Evolutionary conservation across 2,113 vertebrate genomes (phyloP).

Genomic region (Bagarius yarrelli): DNA sequence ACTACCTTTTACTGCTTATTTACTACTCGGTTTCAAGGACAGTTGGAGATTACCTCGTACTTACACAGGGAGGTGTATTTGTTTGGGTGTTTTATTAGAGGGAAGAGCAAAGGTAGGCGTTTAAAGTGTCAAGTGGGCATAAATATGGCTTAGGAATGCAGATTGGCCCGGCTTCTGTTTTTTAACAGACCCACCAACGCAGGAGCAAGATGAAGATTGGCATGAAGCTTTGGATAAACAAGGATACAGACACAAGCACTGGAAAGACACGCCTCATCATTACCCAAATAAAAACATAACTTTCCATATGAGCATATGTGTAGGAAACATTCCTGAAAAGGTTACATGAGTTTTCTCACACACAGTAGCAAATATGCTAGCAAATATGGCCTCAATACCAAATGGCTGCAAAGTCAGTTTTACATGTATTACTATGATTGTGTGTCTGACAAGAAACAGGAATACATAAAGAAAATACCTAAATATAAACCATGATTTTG

Average conservation of each 20-base stretch:
- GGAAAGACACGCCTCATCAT: slow-evolving; percentile 21
- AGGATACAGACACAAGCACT: slow-evolving; percentile 60
- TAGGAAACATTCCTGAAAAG: neutral
- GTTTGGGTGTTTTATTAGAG: slow-evolving; percentile 29
- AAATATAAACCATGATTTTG: neutral
- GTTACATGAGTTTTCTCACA: neutral
- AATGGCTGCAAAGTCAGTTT: neutral
- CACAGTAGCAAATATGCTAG: neutral
- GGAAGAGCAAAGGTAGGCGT: slow-evolving; percentile 15
- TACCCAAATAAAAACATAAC: neutral
- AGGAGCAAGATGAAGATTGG: slow-evolving; percentile 8
- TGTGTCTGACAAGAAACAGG: neutral
- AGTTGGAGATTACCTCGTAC: slow-evolving; percentile 5
- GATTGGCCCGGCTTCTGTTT: slow-evolving; percentile 52
- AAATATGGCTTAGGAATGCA: slow-evolving; percentile 57
- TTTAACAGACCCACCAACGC: slow-evolving; percentile 44
- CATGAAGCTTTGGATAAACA: slow-evolving; percentile 56
- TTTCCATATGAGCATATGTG: neutral
- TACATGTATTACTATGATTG: neutral
- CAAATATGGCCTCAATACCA: neutral
- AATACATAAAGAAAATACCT: no score
- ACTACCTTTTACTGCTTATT: neutral
- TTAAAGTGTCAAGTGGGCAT: slow-evolving; percentile 48
- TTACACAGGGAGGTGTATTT: slow-evolving; percentile 13
- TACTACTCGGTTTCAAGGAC: neutral